These are phyloP conservation scores for Halesus radiatus DNA, from an alignment of 1,140 invertebrate species.

Conservation along the genomic window DNA sequence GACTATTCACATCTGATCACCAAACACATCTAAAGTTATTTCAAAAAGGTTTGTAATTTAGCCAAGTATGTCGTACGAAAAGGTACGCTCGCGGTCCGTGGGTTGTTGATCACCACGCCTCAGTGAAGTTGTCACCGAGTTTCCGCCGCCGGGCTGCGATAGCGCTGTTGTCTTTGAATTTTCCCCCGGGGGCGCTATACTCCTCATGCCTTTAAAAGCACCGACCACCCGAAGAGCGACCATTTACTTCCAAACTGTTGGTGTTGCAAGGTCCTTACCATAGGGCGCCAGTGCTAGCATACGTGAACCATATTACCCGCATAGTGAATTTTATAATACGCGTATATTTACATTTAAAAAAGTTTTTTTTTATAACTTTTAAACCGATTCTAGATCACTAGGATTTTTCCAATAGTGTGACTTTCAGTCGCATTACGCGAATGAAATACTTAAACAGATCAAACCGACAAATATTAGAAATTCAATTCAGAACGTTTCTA, in stretches of 20 bases:
- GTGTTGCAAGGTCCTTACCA: neutral
- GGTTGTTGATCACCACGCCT: neutral
- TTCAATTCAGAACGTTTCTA: constrained; percentile 71
- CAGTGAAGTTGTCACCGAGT: neutral
- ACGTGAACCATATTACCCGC: neutral
- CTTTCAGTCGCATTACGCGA: constrained; percentile 46
- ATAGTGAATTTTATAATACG: neutral
- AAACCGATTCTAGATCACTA: neutral
- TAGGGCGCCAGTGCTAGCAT: neutral
- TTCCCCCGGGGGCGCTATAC: neutral
- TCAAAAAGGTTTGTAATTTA: too few relatives aligned
- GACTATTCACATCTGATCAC: too few relatives aligned
- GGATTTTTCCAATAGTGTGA: neutral
- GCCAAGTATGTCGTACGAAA: too few relatives aligned
- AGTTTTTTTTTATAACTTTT: neutral
- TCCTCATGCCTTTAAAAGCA: neutral
- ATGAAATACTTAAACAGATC: constrained; percentile 62
- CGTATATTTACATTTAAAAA: neutral
- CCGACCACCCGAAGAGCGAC: neutral
- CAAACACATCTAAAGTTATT: too few relatives aligned
- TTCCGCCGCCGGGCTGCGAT: neutral
- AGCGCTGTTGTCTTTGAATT: neutral
- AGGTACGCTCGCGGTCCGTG: neutral
- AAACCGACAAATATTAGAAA: constrained; percentile 68
- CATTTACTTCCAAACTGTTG: neutral